A percentile compares a stretch with the other conserved stretches of the same genome.
These are phyloP conservation scores for Etheostoma perlongum DNA, from an alignment of 2,797 vertebrate species.

Conservation along the genomic window DNA sequence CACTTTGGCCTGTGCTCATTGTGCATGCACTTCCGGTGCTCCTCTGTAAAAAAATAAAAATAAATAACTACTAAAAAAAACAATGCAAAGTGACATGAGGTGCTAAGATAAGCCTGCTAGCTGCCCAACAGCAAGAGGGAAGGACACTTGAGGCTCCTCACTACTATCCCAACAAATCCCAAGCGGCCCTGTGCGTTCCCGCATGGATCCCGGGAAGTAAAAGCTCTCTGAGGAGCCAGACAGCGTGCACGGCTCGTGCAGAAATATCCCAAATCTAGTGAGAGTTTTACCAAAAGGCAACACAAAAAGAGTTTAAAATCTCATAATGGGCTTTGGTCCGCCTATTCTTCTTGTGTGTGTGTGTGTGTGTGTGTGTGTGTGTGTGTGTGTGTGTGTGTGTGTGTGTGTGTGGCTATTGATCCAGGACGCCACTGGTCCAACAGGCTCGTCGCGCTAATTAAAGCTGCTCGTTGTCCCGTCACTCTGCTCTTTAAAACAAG, in stretches of 20 bases:
- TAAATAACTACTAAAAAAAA: background rate
- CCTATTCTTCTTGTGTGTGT: slow-evolving; percentile 61
- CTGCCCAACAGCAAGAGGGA: slow-evolving; percentile 14
- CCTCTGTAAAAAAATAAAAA: slow-evolving; percentile 7
- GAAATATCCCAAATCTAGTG: slow-evolving; percentile 48
- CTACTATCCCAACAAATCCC: slow-evolving; percentile 22
- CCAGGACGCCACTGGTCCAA: slow-evolving; percentile 46
- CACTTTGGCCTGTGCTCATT: slow-evolving; percentile 38
- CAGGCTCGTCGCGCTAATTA: slow-evolving; percentile 49
- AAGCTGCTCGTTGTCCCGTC: slow-evolving; percentile 44
- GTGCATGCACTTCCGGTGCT: slow-evolving; percentile 40
- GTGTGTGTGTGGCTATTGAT: slow-evolving; percentile 41
- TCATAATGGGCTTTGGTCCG: slow-evolving; percentile 75
- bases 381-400: slow-evolving; percentile 22
- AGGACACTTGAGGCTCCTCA: slow-evolving; percentile 28
- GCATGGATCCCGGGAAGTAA: background rate
- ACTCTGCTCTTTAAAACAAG: slow-evolving; percentile 31
- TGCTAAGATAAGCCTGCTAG: slow-evolving; percentile 36
- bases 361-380: background rate
- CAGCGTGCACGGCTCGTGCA: slow-evolving; percentile 20
- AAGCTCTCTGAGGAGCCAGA: slow-evolving; percentile 10
- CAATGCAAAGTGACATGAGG: slow-evolving; percentile 60
- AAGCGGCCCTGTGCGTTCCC: slow-evolving; percentile 1
- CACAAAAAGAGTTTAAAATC: slow-evolving; percentile 68
- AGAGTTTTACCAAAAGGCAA: slow-evolving; percentile 34